Base-by-base conservation (phyloP, 2,113 vertebrate genomes). In the Podarcis cretensis region DNA sequence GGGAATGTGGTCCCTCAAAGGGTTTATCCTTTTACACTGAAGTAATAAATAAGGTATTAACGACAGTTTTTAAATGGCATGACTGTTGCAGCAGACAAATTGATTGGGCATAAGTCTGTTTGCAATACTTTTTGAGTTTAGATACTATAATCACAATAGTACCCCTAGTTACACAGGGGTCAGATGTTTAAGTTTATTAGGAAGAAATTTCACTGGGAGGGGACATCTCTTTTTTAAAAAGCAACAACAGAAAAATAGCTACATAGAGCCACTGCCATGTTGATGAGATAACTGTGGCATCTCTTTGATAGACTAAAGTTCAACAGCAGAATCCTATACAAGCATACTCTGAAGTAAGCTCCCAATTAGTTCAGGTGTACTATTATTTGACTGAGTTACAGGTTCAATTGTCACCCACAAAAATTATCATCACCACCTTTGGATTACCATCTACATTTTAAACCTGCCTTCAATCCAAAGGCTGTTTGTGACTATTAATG, bases 11-110 rank as follows among this genome's bases (percentile, higher is more conserved):
- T 30, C 83, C 82, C 59, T 66, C 37, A 88, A 77, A 83, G 40
- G 35, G 5, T 68, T 75, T 68, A 83, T 78, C 43, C 40, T 86
- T 87, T 83, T 77, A 88, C 23, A 89, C 23, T 78, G 40, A 84
- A 68, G 65, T 59, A 68, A 68, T 83, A 78, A 68, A 88, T 68
- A 83, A 83, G 37, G 30, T 35, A 37, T 87, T 87, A 78, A n/a
- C 69, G 21, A 25, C 13, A 84, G 75, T 77, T 27, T 54, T 88
- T 84, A 83, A 68, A 68, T 68, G n/a, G 59, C 16, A 20, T 89
- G 73, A 54, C 21, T 57, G 73, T 57, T 77, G 43, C 1, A 68
- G 5, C 68, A 83, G 57, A 35, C 40, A n/a, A 66, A 76, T 35
- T 75, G 35, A 88, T 66, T 77, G 4, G 27, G 35, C 27, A 43